phyloP scores from a whole-genome alignment of 2,888 invertebrate species.

The Apantesis nais region DNA sequence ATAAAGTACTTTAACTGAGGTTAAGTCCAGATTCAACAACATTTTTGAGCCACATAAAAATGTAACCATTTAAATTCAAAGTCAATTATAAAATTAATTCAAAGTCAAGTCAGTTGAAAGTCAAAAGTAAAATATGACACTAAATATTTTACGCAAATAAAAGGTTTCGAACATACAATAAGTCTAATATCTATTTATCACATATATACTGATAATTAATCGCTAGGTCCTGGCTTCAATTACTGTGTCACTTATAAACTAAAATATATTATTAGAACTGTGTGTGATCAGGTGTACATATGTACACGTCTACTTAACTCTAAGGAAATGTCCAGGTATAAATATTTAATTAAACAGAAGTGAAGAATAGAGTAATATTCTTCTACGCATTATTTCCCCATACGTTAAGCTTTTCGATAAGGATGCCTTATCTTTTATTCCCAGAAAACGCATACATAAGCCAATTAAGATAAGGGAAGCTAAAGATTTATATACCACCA shows the following conservation, averaged over 20 bases:
- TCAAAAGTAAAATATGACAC: too few species aligned
- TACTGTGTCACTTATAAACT: neutral
- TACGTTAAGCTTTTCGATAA: slow-evolving; percentile 14
- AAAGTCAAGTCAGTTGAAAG: too few species aligned
- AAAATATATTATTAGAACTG: neutral
- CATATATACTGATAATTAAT: neutral
- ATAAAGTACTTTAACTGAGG: too few species aligned
- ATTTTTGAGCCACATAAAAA: too few species aligned
- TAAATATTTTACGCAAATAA: neutral
- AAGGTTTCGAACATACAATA: too few species aligned
- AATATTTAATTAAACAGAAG: neutral
- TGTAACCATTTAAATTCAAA: too few species aligned
- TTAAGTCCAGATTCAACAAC: too few species aligned
- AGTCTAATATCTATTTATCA: neutral
- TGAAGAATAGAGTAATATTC: neutral
- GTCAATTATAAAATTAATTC: too few species aligned
- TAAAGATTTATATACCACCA: slow-evolving; percentile 43
- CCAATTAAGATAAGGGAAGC: slow-evolving; percentile 44
- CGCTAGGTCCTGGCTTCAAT: neutral
- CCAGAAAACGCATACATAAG: slow-evolving; percentile 47
- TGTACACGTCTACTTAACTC: neutral
- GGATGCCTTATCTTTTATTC: slow-evolving; percentile 38
- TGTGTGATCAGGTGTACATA: neutral
- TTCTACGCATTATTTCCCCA: neutral
- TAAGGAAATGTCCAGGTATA: neutral